Base-by-base conservation (phyloP, 2,797 vertebrate species). In the Helarctos malayanus region DNA sequence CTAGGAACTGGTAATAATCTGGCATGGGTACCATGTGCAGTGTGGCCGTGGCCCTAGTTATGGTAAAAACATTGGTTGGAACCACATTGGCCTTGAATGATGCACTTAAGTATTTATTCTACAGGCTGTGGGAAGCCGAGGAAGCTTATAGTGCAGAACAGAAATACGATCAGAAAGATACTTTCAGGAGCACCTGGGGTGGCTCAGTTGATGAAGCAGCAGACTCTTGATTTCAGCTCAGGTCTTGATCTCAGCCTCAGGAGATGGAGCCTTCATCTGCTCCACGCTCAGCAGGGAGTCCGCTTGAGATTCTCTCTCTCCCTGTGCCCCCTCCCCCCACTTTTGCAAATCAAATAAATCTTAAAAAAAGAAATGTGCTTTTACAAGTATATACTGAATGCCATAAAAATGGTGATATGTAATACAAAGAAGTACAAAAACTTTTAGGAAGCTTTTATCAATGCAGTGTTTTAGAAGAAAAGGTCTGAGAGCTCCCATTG, bases 391-490 rank as follows among this genome's bases (percentile, higher is more conserved):
- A 21, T 35, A 63, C 59, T 41, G 21, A 81, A 45, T 84, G 47
- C 11, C 59, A 15, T 63, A 38, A 61, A 91, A 71, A 27, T 15
- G 9, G 35, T 85, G 35, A 7, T 71, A 82, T 86, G 15, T 57
- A 79, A 38, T 25, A 85, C 52, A 89, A 59, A 87, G 45, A 84
- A 92, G 75, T 54, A 25, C 18, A n/a, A 29, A 85, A 75, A 29
- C n/a, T 18, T 90, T 47, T n/a, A 73, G 25, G 69, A 41, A 54
- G 13, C 71, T 18, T 75, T 47, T 18, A 75, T 41, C 35, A 56
- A 45, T 54, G 29, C 35, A 45, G 0, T 29, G 7, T 27, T 75
- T 83, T 84, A 14, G 19, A 82, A 92, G 61, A 65, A 16, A 75
- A 81, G 15, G 25, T 7, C 25, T 54, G 16, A 91, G 18, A n/a